Evolutionary conservation across 2,888 invertebrate species (phyloP).

Genomic region (Sthenelais limicola): DNA sequence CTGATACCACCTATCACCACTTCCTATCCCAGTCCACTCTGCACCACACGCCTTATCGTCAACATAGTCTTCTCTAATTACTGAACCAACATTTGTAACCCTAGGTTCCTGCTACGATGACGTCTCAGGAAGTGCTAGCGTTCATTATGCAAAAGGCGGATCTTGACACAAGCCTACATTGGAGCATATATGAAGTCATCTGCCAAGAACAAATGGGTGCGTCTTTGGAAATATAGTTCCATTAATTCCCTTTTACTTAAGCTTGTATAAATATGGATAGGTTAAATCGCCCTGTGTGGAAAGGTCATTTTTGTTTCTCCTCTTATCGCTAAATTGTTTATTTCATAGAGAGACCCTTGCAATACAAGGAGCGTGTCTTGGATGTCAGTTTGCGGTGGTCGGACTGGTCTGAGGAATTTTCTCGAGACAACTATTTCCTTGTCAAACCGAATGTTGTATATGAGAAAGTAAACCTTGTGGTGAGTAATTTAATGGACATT

Average conservation of each 20-base stretch:
- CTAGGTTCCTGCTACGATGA: slow-evolving; percentile 83
- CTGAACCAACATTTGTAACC: not conserved
- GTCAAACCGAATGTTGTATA: slow-evolving; percentile 73
- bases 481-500: no score
- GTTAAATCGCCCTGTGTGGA: no score
- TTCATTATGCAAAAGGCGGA: slow-evolving; percentile 42
- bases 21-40: no score
- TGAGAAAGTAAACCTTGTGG: slow-evolving; percentile 60
- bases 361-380: slow-evolving; percentile 80
- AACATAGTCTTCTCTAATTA: not conserved
- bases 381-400: slow-evolving; percentile 83
- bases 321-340: not conserved
- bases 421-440: slow-evolving; percentile 85
- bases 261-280: no score
- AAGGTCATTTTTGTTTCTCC: not conserved
- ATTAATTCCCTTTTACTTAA: not conserved
- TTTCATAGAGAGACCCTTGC: slow-evolving; percentile 81
- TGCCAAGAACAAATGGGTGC: slow-evolving; percentile 77
- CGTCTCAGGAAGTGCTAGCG: slow-evolving; percentile 45
- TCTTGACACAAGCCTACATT: slow-evolving; percentile 73
- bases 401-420: slow-evolving; percentile 89
- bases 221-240: not conserved
- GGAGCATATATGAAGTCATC: slow-evolving; percentile 86
- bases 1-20: no score
- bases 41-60: no score